Evolutionary conservation across 2,888 invertebrate genomes (phyloP), one percentile per base, ranked within the genome.

Genomic region (Melanostoma scalare): DNA sequence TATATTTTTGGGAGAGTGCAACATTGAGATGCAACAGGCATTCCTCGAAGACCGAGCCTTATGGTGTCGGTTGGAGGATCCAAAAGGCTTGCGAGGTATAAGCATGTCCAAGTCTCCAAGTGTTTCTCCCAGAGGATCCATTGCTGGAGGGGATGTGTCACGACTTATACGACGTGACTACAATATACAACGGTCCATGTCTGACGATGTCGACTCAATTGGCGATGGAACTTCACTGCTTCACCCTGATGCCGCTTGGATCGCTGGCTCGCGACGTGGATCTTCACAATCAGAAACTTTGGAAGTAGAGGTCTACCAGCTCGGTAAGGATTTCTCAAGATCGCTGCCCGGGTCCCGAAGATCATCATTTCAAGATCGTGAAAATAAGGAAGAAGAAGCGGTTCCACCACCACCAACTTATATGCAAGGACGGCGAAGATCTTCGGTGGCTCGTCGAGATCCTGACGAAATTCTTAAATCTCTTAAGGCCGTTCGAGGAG

Each of bases 241-340:
- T 46, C 97, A 97, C 91, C 97, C 97, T 0, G 97, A 97, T 92
- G 95, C 96, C 90, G 96, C 96, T 2, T 96, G 95, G 94, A 93
- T 93, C 58, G 94, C 93, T 0, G 94, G 94, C 77, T 96, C 96
- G 0, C 92, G 97, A 38, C 93, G 97, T 40, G 97, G 97, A 44
- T 97, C 96, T n/a, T 96, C 96, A 50, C 96, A 97, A 89, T 97
- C 96, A 0, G 97, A 97, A 89, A 96, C 96, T 65, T 92, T 96
- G 60, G 96, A 97, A 89, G 95, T 95, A 63, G 96, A 96, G 89
- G 95, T 95, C 6, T 96, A 97, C 91, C 95, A 97, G 89, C 93
- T 97, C 60, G 96, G 94, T 77, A 96, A 96, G 90, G 96, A 96
- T 91, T 96, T 96, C 90, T 96, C 96, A 31, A 93, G 96, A 87